Base-by-base conservation (phyloP, 2,797 vertebrate species). In the Typhlichthys eigenmanni region DNA sequence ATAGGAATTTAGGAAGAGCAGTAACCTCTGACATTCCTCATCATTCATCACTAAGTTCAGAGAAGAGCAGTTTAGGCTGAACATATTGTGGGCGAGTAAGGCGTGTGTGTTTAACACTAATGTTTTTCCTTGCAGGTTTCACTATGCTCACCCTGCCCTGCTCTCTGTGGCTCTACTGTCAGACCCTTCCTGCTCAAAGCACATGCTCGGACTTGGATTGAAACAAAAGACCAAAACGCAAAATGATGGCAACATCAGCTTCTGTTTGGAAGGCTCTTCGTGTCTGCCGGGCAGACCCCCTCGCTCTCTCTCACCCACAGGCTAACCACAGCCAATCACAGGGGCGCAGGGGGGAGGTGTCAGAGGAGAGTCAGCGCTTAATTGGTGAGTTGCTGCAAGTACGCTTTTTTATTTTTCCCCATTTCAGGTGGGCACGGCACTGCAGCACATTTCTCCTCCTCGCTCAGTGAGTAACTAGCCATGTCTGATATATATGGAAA, bases 221-320 rank as follows among this genome's bases (percentile, higher is more conserved):
- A 93, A 92, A 83, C 90, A 78, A 87, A 90, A 82, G 80, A 82
- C 83, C 84, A 81, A 76, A 85, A 79, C 86, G 92, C 92, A 88
- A 83, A 87, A 92, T 89, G 88, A 93, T 93, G 89, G 91, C 92
- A 87, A 86, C 91, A 83, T 91, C 92, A 83, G 90, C 82, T 89
- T 88, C 91, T 88, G 90, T 92, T 90, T 94, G 92, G 93, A 93
- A 87, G 91, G 91, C 81, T 86, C 85, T 89, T 89, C 89, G 84
- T 91, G 91, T 92, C 89, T 93, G 91, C 93, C 92, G 88, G 92
- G 92, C 90, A 92, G 92, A 93, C 92, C 92, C 90, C 91, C 92
- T 92, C 90, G 82, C 92, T 92, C 93, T 91, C 92, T 93, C 92
- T 93, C 93, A 92, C 92, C 93, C 92, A 94, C 92, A 92, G 93